Percentiles rank a stretch among this genome's conserved stretches.
Conservation (phyloP, 2,113 vertebrate species). For the Larimichthys polyactis region DNA sequence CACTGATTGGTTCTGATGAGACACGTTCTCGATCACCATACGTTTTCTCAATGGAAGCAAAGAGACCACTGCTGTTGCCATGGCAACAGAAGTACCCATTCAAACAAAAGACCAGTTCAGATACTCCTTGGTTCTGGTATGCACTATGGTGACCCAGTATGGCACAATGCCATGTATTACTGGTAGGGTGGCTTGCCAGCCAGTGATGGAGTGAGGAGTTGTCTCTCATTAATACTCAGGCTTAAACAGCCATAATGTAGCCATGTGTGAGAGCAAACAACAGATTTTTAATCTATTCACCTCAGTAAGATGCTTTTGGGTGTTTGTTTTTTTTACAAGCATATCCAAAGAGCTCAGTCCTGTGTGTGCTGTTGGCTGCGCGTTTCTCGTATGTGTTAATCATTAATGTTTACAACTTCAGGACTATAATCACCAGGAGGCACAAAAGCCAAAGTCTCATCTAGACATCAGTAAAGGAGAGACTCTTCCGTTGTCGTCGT, state of each 20-base stretch:
- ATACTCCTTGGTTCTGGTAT: constrained; percentile 24
- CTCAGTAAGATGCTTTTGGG: constrained; percentile 27
- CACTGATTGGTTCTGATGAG: constrained; percentile 57
- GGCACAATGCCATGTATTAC: constrained; percentile 24
- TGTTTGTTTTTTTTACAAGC: constrained; percentile 18
- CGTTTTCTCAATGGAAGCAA: constrained; percentile 28
- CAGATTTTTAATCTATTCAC: neutral
- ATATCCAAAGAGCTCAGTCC: neutral
- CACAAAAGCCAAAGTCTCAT: constrained; percentile 80
- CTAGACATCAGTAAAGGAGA: constrained; percentile 46
- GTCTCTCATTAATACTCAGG: constrained; percentile 12
- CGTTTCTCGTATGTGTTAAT: constrained; percentile 70
- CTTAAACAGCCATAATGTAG: neutral
- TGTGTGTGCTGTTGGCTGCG: constrained; percentile 22
- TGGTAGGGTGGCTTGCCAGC: constrained; percentile 6
- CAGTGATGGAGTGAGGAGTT: constrained; percentile 7
- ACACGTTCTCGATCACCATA: neutral
- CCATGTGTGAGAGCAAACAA: constrained; percentile 9
- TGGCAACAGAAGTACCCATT: constrained; percentile 39
- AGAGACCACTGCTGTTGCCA: constrained; percentile 27
- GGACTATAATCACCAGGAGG: constrained; percentile 47
- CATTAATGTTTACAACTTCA: constrained; percentile 82
- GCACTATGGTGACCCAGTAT: constrained; percentile 33
- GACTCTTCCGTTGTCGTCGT: constrained; percentile 17
- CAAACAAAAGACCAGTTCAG: constrained; percentile 43